Evolutionary conservation across 2,888 invertebrate genomes (phyloP).

Genomic region (Ornithoptera priamus): DNA sequence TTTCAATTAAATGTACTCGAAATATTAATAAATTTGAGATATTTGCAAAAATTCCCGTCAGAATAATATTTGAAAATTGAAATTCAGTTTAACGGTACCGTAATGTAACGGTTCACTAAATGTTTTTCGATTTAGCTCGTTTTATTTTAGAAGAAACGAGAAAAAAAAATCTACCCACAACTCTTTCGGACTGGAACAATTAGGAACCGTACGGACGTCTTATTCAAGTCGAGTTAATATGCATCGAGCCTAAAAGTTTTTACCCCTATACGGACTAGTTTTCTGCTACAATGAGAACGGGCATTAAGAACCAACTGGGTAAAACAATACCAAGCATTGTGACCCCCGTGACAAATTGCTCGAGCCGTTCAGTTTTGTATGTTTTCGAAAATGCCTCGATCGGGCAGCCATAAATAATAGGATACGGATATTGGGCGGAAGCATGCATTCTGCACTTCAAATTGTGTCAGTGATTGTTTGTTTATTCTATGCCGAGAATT

Average conservation of each 20-base stretch:
- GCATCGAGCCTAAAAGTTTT: conserved; percentile 40
- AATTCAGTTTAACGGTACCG: background rate
- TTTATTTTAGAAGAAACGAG: conserved; percentile 5
- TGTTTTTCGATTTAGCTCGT: conserved; percentile 17
- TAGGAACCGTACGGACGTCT: conserved; percentile 24
- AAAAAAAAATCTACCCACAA: conserved; percentile 4
- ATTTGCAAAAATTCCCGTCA: background rate
- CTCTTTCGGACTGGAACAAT: conserved; percentile 17
- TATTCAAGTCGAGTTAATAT: conserved; percentile 20
- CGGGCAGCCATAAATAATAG: conserved; percentile 65
- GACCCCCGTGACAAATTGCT: conserved; percentile 67
- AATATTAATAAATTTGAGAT: conserved; percentile 1
- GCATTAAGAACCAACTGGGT: conserved; percentile 57
- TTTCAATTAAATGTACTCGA: background rate
- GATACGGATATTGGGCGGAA: conserved; percentile 70
- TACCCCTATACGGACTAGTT: conserved; percentile 49
- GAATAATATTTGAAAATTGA: background rate
- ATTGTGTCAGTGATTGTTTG: conserved; percentile 66
- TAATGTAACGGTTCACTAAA: background rate
- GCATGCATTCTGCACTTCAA: conserved; percentile 59
- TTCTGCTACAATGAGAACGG: conserved; percentile 58
- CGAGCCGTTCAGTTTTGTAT: conserved; percentile 68
- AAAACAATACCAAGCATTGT: conserved; percentile 72
- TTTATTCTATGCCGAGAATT: conserved; percentile 43
- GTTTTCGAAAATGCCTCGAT: conserved; percentile 71